Conservation (phyloP, 2,113 vertebrate genomes). For the Centropus unirufus region DNA sequence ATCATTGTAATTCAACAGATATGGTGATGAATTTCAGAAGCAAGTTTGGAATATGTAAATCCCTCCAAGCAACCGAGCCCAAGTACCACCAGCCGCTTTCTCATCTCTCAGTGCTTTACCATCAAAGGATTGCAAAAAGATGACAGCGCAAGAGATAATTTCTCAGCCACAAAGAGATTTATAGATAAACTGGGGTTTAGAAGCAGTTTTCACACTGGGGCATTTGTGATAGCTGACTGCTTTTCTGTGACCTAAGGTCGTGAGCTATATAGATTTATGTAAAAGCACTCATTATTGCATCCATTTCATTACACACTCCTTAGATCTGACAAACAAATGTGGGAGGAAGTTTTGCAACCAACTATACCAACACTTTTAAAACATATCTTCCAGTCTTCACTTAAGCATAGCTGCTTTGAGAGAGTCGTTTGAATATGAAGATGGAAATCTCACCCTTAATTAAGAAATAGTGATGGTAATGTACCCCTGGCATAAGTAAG, state of each 20-base stretch:
- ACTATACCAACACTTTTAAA: background rate
- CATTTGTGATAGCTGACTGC: background rate
- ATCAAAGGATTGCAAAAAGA: background rate
- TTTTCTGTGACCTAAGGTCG: background rate
- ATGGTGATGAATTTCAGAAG: background rate
- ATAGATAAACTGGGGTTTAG: background rate
- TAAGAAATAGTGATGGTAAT: background rate
- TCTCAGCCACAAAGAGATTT: background rate
- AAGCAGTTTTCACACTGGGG: background rate
- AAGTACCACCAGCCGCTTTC: background rate
- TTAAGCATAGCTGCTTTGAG: background rate
- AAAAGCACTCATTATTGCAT: background rate
- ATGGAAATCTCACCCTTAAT: background rate
- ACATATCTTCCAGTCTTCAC: background rate
- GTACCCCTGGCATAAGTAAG: background rate
- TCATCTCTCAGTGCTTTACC: background rate
- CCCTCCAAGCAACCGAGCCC: background rate
- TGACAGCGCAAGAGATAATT: background rate
- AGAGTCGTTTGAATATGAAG: background rate
- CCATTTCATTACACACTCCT: background rate
- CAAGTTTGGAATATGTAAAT: background rate
- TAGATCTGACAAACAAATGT: background rate
- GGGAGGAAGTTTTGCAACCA: background rate
- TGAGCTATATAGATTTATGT: background rate
- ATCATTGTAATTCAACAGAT: background rate